These are phyloP conservation scores for Psittacula derbiana DNA, from an alignment of 2,797 vertebrate genomes.

Conservation along the genomic window DNA sequence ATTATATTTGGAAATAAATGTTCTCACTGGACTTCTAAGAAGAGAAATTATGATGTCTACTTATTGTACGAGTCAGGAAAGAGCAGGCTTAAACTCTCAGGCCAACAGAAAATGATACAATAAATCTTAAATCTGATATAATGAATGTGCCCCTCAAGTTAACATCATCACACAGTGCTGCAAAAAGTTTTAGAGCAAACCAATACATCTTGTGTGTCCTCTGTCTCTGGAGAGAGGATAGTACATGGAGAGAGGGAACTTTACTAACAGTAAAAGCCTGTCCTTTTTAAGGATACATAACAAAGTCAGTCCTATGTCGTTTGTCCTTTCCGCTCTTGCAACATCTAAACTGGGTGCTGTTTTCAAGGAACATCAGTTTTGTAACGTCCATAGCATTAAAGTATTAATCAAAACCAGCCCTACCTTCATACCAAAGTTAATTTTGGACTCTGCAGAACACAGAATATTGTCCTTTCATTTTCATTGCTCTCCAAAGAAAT, in stretches of 20 bases:
- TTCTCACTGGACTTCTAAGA: background rate
- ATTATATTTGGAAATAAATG: slow-evolving; percentile 4
- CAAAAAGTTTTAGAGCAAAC: background rate
- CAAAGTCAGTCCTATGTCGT: background rate
- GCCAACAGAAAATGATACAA: background rate
- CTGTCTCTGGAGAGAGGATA: background rate
- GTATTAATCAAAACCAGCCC: background rate
- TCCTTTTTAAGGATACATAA: background rate
- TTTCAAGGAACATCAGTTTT: background rate
- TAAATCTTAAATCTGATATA: background rate
- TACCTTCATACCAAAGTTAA: background rate
- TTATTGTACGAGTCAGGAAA: background rate
- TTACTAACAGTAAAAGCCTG: background rate
- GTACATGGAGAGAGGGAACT: background rate
- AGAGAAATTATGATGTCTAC: background rate
- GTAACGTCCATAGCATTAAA: background rate
- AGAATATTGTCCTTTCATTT: background rate
- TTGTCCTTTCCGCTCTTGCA: background rate
- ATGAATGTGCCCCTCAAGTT: background rate
- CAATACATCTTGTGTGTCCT: background rate
- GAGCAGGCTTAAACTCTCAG: background rate
- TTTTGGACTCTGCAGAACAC: background rate
- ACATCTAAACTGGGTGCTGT: background rate
- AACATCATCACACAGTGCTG: background rate
- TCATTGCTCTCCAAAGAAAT: background rate